Base-by-base conservation (phyloP, 2,888 invertebrate species). In the Ceraclea dissimilis region DNA sequence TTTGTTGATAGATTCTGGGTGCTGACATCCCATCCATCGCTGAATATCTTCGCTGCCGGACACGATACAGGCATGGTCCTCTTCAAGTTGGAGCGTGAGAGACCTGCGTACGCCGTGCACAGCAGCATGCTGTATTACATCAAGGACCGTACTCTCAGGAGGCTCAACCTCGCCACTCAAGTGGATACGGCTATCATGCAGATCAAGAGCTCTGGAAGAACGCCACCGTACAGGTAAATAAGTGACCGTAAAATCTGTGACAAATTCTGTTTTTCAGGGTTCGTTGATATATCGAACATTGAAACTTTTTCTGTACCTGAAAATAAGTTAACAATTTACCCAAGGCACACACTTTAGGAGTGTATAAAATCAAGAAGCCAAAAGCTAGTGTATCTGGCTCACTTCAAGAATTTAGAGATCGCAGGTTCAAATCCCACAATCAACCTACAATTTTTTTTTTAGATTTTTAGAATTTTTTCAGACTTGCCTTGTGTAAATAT, bases 1-100 rank as follows among this genome's bases (percentile, higher is more conserved):
- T n/a, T n/a, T n/a, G n/a, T 26, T 6, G 10, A 16, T 59, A 78
- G 98, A 57, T 99, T 98, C 74, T 99, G 99, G 99, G 92, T 98
- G 13, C 76, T 99, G 62, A 86, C 93, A 0, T 88, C 94, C 0
- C 99, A 99, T 75, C 98, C 98, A 0, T 85, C 88, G 0, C 76
- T 98, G 48, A 99, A 98, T 74, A 75, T 99, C 50, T 99, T 99
- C 75, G 99, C 98, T 18, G 99, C 98, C n/a, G 98, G 99, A 0
- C 99, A 99, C 72, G 99, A 99, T 76, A 88, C 90, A 43, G 99
- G 98, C 63, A 91, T 93, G 92, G 83, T 93, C n/a, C 86, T 93
- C 54, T 93, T 92, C 75, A 85, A 90, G 73, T 74, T 97, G 67
- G 96, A 97, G 69, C 79, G 98, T 51, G 99, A 99, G 73, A 79